Conservation (phyloP, 2,113 vertebrate species). For the Oncorhynchus keta region DNA sequence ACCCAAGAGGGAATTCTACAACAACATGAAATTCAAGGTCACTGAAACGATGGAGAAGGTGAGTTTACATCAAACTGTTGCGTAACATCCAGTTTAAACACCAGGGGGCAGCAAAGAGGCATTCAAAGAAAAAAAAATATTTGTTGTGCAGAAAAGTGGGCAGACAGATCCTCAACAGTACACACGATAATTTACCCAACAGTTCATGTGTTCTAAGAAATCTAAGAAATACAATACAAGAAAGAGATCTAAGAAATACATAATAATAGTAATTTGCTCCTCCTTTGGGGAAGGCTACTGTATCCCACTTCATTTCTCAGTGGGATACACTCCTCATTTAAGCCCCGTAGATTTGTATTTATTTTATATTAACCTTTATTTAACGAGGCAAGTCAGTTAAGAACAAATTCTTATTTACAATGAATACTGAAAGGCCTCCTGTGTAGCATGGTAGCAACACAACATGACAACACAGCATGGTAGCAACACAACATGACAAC, state of each 20-base stretch:
- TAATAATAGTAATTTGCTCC: background rate
- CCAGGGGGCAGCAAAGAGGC: conserved; percentile 57
- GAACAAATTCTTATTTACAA: no score
- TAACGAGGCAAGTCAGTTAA: no score
- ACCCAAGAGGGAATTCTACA: conserved; percentile 89
- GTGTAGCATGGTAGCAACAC: no score
- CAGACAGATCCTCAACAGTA: background rate
- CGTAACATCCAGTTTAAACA: conserved; percentile 28
- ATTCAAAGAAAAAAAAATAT: background rate
- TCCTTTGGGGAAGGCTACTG: background rate
- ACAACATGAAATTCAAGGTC: conserved; percentile 95
- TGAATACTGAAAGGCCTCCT: no score
- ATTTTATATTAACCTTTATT: no score
- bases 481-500: no score
- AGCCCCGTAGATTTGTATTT: no score
- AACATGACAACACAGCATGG: no score
- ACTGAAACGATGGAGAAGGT: conserved; percentile 68
- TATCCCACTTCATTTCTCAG: no score
- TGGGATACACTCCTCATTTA: no score
- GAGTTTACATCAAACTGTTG: background rate
- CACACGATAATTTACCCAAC: background rate
- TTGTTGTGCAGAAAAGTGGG: background rate
- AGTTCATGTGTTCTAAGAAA: background rate
- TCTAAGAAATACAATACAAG: no score
- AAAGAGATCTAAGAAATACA: no score